Evolutionary conservation across 2,113 vertebrate genomes (phyloP), one percentile per base, ranked within the genome.

Genomic region (Podarcis muralis): DNA sequence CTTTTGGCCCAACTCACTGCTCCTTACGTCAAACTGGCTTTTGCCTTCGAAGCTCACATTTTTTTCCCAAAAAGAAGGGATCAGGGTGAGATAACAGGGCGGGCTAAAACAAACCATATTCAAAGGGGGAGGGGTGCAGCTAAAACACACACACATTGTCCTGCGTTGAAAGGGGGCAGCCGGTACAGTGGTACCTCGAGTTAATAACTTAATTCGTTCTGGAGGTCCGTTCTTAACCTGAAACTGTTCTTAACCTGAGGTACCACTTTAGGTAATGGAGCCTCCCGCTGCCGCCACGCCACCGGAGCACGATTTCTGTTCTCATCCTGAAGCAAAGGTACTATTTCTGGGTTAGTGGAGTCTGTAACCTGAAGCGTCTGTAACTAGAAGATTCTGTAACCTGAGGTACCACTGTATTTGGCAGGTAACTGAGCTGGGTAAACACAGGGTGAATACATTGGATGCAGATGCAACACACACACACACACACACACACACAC

Each of bases 1-100:
- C 48, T 85, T 93, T 91, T 94, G 93, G 92, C 92, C 88, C 62
- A 57, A 32, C 84, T 83, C 74, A 0, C 84, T 37, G 83, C 57
- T 90, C 81, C 69, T 83, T 93, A 81, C 92, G 68, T 91, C 76
- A 89, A 18, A 66, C 83, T 76, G 91, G 95, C 93, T 6, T 1
- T 80, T 81, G 20, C 88, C 93, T 93, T 83, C 62, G 5, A 37
- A 69, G 74, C 59, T 62, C 62, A 84, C 81, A 69, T 37, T 84
- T 62, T 11, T 2, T 2, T 1, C 8, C 9, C 48, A 12, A 53
- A 53, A 62, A 62, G 18, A 69, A 83, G 76, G 27, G 30, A 68
- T 84, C 74, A 69, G 62, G n/a, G 48, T 7, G 25, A 69, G 74
- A 88, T 84, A 66, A 76, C 71, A 83, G 71, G 57, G 53, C 66